Percentiles rank a stretch among this genome's conserved stretches.
Conservation (phyloP, 2,888 invertebrate species). For the Crepidodera aurea region DNA sequence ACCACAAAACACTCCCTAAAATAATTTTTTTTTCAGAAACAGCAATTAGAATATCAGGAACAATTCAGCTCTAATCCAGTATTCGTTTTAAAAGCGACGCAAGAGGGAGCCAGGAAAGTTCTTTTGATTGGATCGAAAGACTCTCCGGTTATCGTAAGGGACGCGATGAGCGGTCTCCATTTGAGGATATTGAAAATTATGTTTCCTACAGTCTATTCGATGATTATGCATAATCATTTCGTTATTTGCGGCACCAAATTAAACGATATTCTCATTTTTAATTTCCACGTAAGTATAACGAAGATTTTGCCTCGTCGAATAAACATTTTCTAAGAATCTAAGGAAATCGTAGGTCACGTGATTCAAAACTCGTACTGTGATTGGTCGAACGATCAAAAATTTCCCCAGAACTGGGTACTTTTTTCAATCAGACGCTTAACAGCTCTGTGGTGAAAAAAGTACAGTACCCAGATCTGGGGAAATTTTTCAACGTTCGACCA, state of each 20-base stretch:
- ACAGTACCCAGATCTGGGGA: too few relatives aligned
- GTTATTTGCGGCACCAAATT: conserved; percentile 82
- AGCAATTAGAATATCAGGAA: conserved; percentile 50
- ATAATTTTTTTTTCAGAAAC: conserved; percentile 51
- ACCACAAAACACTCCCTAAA: too few relatives aligned
- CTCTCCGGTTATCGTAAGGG: conserved; percentile 74
- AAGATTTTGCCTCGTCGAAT: too few relatives aligned
- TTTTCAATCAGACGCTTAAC: too few relatives aligned
- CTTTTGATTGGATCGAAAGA: conserved; percentile 75
- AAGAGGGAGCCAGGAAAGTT: conserved; percentile 76
- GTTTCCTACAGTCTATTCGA: conserved; percentile 73
- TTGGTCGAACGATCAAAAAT: too few relatives aligned
- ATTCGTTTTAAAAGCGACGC: conserved; percentile 74
- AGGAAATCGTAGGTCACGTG: too few relatives aligned
- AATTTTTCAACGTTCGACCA: too few relatives aligned
- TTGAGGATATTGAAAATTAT: conserved; percentile 70
- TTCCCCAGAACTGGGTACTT: too few relatives aligned
- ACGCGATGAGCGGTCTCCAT: conserved; percentile 74
- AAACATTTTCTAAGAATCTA: too few relatives aligned
- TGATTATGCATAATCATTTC: conserved; percentile 72
- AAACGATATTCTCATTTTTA: conserved; percentile 76
- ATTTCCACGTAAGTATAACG: conserved; percentile 76
- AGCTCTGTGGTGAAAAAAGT: too few relatives aligned
- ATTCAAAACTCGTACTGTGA: too few relatives aligned
- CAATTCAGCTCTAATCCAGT: conserved; percentile 71